Base-by-base conservation (phyloP, 2,797 vertebrate species). In the Mormyrops boulengeri region DNA sequence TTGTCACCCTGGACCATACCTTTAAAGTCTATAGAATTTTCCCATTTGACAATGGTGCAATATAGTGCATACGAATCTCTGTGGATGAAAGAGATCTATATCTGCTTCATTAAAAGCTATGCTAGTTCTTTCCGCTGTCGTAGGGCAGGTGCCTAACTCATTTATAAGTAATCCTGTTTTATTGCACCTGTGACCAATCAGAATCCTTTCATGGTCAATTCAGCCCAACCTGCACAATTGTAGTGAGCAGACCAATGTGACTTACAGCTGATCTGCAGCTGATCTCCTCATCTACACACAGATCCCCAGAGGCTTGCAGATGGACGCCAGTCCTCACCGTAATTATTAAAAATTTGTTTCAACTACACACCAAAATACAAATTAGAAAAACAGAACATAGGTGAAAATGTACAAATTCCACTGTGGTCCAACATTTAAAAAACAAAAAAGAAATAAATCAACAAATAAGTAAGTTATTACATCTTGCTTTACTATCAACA, bases 101-200 rank as follows among this genome's bases (percentile, higher is more conserved):
- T 91, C 92, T 93, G 90, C 91, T 90, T 90, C 89, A 49, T 87
- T 57, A 88, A 91, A 91, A 89, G 38, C n/a, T 12, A 80, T 47
- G 26, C 57, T 44, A 38, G 62, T 19, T 50, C 62, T 17, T 5
- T 77, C 38, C 22, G 3, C 7, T 84, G 69, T 60, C 12, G 80
- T 38, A 14, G 84, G 69, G 34, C 92, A 94, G 92, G 93, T 91
- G 90, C 90, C 89, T 91, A 91, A 90, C 90, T 91, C 90, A 90
- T 90, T 92, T 91, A 93, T 92, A 93, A 90, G 41, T 95, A 96
- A 96, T 95, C 95, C 91, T 88, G 92, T 93, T 94, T 92, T 93
- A 94, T 91, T 91, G 91, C 89, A 80, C 90, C 95, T 93, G 92
- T 94, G 94, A 95, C 95, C 94, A 95, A 95, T 95, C 94, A 9